Evolutionary conservation across 2,797 vertebrate species (phyloP).

Genomic region (Enteromius paludinosus): DNA sequence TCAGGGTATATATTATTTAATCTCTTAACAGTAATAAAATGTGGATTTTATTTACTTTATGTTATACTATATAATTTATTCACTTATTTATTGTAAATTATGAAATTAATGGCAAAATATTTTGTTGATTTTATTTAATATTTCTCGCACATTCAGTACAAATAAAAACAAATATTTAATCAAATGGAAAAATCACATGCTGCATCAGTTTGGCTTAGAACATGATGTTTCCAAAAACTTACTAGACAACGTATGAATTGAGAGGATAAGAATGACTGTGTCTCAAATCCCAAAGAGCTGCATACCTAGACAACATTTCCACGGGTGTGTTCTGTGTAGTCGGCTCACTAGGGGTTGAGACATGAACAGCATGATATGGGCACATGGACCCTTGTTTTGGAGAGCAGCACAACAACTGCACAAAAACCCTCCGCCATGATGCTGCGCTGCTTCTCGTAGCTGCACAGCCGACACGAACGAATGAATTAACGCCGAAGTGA

Average conservation of each 20-base stretch:
- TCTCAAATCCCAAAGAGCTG: neutral
- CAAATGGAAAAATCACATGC: neutral
- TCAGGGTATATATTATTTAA: neutral
- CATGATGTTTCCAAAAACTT: neutral
- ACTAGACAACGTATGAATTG: neutral
- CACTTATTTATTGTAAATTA: neutral
- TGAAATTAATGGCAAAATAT: neutral
- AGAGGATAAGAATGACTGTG: neutral
- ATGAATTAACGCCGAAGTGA: constrained; percentile 78
- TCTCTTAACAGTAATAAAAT: neutral
- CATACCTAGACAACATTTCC: neutral
- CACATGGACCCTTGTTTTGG: constrained; percentile 60
- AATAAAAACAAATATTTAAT: neutral
- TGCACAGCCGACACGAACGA: constrained; percentile 79
- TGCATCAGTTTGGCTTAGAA: neutral
- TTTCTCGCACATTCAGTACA: neutral
- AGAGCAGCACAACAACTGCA: constrained; percentile 40
- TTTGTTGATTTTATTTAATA: too few species aligned
- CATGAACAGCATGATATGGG: neutral
- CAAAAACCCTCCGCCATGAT: constrained; percentile 84
- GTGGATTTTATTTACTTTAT: neutral
- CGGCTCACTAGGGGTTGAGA: neutral
- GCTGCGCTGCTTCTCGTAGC: constrained; percentile 84
- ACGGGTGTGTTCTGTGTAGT: neutral
- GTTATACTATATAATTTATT: neutral